phyloP scores from a whole-genome alignment of 1,140 invertebrate species.

The Bathynomus jamesi region DNA sequence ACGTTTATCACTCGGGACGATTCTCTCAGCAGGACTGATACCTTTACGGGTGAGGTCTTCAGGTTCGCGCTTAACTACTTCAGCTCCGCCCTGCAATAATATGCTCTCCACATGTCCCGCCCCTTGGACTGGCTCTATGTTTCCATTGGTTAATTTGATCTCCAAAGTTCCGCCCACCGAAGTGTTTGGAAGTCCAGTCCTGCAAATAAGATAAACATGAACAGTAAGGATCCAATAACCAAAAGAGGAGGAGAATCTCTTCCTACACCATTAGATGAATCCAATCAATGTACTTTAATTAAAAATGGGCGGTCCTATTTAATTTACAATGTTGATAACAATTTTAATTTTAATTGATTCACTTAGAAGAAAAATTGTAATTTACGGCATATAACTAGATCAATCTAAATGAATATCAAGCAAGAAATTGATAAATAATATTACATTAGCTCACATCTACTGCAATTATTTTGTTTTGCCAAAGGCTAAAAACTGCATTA shows the following conservation, averaged over 20 bases:
- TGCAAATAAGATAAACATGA: neutral
- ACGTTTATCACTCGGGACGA: slow-evolving; percentile 7
- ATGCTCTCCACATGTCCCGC: slow-evolving; percentile 7
- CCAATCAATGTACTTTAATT: neutral
- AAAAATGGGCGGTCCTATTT: neutral
- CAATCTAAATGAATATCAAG: no score
- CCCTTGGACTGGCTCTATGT: neutral
- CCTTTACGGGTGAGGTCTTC: slow-evolving; percentile 11
- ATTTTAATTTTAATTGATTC: neutral
- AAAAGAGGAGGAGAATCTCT: neutral
- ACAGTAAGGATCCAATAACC: neutral
- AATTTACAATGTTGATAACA: neutral
- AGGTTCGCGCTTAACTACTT: slow-evolving; percentile 13
- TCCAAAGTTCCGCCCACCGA: neutral
- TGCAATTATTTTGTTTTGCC: no score
- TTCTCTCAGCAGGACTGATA: slow-evolving; percentile 12
- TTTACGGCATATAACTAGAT: no score
- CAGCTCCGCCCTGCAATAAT: slow-evolving; percentile 9
- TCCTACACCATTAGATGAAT: neutral
- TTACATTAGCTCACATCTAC: no score
- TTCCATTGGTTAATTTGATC: slow-evolving; percentile 12
- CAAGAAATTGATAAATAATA: no score
- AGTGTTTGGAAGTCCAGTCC: neutral
- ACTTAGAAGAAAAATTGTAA: neutral
- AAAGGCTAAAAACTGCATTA: no score